Conservation (phyloP, 2,888 invertebrate species). For the Disparrhopalites patrizii region DNA sequence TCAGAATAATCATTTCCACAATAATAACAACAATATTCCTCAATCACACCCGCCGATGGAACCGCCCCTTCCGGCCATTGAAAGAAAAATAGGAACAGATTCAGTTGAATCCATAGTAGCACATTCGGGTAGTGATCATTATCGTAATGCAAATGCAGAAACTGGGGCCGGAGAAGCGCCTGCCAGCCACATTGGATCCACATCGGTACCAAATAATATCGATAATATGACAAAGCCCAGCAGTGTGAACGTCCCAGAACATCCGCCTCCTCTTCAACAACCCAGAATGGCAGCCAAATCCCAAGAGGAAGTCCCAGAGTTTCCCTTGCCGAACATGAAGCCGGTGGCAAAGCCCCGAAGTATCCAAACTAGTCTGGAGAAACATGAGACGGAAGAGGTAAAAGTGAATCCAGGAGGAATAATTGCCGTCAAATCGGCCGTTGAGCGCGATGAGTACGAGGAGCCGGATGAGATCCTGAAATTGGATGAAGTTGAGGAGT, state of each 20-base stretch:
- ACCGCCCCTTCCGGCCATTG: too few species aligned
- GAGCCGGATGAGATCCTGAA: slow-evolving; percentile 12
- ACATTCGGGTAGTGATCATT: too few species aligned
- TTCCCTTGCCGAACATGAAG: not conserved
- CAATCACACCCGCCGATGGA: too few species aligned
- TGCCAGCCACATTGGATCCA: not conserved
- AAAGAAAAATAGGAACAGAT: too few species aligned
- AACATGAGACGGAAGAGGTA: not conserved
- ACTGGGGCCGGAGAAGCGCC: not conserved
- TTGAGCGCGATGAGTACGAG: slow-evolving; percentile 20
- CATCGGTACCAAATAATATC: not conserved
- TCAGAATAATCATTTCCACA: too few species aligned
- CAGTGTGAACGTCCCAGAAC: not conserved
- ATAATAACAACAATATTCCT: too few species aligned
- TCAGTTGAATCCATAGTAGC: too few species aligned
- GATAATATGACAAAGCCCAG: not conserved
- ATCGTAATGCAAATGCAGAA: too few species aligned
- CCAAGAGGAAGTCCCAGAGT: not conserved
- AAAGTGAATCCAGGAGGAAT: not conserved
- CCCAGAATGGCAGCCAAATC: not conserved
- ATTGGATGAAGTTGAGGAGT: slow-evolving; percentile 11
- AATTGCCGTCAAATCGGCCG: not conserved
- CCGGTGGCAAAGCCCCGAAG: slow-evolving; percentile 9
- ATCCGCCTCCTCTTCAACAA: not conserved
- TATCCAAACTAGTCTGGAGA: not conserved